These are phyloP conservation scores for Mylabris phalerata DNA, from an alignment of 1,140 invertebrate species.

Conservation along the genomic window DNA sequence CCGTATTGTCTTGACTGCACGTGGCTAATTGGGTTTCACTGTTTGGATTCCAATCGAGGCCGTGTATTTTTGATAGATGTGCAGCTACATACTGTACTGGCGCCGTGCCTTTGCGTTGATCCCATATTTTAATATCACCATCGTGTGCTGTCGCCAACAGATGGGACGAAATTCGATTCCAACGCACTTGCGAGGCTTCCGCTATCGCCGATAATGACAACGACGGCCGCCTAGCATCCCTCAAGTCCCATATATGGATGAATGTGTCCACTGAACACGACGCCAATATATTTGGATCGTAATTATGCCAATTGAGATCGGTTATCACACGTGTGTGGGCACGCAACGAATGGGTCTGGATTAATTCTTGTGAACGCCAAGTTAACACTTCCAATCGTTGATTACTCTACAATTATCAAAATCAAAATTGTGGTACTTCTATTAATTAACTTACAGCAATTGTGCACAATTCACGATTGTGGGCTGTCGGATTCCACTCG, in stretches of 20 bases:
- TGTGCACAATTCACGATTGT: constrained; percentile 75
- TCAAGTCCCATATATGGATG: constrained; percentile 88
- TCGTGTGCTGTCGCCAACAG: constrained; percentile 90
- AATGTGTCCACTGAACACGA: constrained; percentile 92
- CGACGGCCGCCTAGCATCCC: constrained; percentile 74
- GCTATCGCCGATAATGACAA: constrained; percentile 74
- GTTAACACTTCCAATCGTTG: constrained; percentile 77
- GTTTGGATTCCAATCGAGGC: constrained; percentile 87
- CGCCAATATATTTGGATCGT: constrained; percentile 81
- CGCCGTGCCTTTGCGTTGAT: constrained; percentile 77
- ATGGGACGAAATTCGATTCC: constrained; percentile 79
- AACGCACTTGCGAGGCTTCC: constrained; percentile 89
- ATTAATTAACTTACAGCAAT: constrained; percentile 66
- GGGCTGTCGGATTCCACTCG: constrained; percentile 82
- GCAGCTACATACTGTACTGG: constrained; percentile 91
- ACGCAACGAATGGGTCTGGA: constrained; percentile 64
- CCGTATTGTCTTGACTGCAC: constrained; percentile 88
- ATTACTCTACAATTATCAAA: constrained; percentile 58
- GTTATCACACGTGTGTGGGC: constrained; percentile 84
- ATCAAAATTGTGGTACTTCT: constrained; percentile 1
- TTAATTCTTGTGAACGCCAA: constrained; percentile 62
- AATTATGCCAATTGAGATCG: constrained; percentile 88
- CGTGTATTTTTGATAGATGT: constrained; percentile 87
- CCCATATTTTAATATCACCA: constrained; percentile 93
- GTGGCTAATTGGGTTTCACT: constrained; percentile 83